Evolutionary conservation across 2,113 vertebrate species (phyloP).

Genomic region (Pterocles orientalis): DNA sequence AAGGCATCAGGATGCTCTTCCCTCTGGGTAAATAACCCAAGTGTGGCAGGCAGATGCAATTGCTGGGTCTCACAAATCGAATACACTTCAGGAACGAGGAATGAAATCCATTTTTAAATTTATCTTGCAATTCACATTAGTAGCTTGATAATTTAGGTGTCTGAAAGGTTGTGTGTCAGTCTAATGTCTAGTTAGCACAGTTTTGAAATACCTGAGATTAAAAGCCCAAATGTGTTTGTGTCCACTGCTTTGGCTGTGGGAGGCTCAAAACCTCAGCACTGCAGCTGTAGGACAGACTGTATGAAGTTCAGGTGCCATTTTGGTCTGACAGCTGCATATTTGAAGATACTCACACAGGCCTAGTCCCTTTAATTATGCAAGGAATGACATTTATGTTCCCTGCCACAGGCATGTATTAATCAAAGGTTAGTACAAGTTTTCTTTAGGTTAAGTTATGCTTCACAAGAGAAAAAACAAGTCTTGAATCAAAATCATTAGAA

Average conservation of each 20-base stretch:
- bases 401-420: not conserved
- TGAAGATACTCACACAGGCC: not conserved
- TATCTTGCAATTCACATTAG: not conserved
- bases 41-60: not conserved
- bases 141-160: not conserved
- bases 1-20: not conserved
- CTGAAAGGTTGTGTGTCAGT: not conserved
- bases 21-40: not conserved
- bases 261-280: not conserved
- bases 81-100: not conserved
- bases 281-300: rapidly evolving
- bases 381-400: not conserved
- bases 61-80: not conserved
- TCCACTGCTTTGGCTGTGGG: not conserved
- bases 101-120: not conserved
- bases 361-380: not conserved
- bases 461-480: not conserved
- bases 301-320: not conserved
- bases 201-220: not conserved
- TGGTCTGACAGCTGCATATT: not conserved
- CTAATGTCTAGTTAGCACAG: not conserved
- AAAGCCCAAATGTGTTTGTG: not conserved
- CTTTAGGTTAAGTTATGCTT: not conserved
- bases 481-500: not conserved
- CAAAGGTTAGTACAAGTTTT: not conserved